Percentiles rank a stretch among this genome's conserved stretches.
These are phyloP conservation scores for Pachyseris speciosa DNA, from an alignment of 64 coral and sea anemone genomes.

Conservation along the genomic window DNA sequence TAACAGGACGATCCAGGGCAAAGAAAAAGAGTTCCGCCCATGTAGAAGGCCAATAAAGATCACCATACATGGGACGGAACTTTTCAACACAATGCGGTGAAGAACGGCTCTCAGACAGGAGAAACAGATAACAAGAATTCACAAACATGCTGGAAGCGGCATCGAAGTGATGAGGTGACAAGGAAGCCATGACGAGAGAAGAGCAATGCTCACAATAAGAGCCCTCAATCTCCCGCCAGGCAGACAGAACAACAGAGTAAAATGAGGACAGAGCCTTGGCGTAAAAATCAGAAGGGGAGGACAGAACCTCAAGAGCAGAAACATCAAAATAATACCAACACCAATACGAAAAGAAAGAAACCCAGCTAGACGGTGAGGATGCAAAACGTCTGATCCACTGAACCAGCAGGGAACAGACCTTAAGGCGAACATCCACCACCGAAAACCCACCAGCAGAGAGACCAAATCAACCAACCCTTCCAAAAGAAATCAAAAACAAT, in stretches of 20 bases:
- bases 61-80: background rate
- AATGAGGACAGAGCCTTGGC: background rate
- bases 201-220: background rate
- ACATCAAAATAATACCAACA: background rate
- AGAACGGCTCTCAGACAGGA: background rate
- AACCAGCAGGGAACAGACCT: background rate
- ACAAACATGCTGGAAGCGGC: background rate
- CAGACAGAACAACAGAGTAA: background rate
- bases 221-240: background rate
- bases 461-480: background rate
- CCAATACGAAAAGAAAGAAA: background rate
- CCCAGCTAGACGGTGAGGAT: background rate
- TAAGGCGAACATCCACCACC: background rate
- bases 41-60: background rate
- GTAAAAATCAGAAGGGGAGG: background rate
- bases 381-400: slow-evolving; percentile 3
- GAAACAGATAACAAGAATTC: background rate
- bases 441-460: background rate
- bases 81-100: slow-evolving; percentile 10
- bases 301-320: background rate
- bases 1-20: background rate
- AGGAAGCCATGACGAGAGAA: background rate
- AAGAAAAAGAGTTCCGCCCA: background rate
- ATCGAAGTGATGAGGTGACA: background rate
- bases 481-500: slow-evolving; percentile 10